Evolutionary conservation across 2,113 vertebrate species (phyloP), one percentile per base, ranked within the genome.

Genomic region (Hiodon tergisus): DNA sequence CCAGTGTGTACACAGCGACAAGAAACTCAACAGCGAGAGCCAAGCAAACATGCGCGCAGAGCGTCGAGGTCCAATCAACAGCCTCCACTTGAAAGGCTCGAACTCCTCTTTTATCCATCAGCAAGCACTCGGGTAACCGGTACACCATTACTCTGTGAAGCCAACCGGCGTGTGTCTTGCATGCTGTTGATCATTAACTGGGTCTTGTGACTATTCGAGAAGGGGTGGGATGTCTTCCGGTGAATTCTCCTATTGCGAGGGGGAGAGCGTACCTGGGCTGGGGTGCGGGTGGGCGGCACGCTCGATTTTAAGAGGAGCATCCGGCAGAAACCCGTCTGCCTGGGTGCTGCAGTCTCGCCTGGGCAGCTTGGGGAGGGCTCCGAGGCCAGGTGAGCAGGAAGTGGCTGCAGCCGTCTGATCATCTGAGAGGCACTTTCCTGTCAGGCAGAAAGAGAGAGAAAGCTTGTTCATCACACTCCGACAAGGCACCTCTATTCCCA

Each of bases 271-370:
- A 90, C 91, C 87, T 53, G 77, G 74, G 55, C 59, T 3, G 58
- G 11, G 48, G 46, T 84, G 83, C 5, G 65, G 47, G 1, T 63
- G 71, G 67, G 50, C 53, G 51, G 62, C 1, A 0, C 67, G n/a
- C 62, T 87, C 82, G 67, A 77, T 77, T 7, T 31, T 60, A 73
- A 54, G 48, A 48, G 77, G 31, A 3, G 74, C 14, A 62, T 83
- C 84, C 10, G 79, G 87, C 0, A 75, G 54, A 0, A 5, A 74
- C n/a, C 83, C 80, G 0, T 98, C 94, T 0, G 94, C 94, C 78
- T 96, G 97, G 0, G 94, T 97, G 85, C 94, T 91, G 72, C 89
- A 91, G 4, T 97, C 95, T 82, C 90, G 88, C 80, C 92, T 94
- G 60, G 86, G 82, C 0, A 83, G 85, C 82, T 89, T 91, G 74